Conservation (phyloP, 2,888 invertebrate species). For the Cataglyphis albicans region DNA sequence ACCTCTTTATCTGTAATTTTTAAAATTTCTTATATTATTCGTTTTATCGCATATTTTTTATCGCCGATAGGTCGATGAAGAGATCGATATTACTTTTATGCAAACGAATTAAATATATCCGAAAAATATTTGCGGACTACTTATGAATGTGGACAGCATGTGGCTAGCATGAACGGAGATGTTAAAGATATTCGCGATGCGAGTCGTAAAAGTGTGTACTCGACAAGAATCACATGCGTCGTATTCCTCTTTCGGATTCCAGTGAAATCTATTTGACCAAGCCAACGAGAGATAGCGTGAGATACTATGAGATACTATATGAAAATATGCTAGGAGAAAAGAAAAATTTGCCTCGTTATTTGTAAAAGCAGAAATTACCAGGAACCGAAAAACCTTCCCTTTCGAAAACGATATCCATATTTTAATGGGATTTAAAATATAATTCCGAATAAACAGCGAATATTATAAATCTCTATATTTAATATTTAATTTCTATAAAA, state of each 20-base stretch:
- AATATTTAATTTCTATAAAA: neutral
- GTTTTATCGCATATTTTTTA: too few species aligned
- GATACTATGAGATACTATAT: slow-evolving; percentile 13
- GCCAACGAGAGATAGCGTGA: slow-evolving; percentile 29
- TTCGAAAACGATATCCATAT: neutral
- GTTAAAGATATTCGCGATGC: slow-evolving; percentile 55
- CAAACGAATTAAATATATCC: slow-evolving; percentile 8
- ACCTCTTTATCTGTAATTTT: neutral
- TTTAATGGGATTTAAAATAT: neutral
- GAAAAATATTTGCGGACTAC: slow-evolving; percentile 26
- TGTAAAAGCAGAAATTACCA: neutral
- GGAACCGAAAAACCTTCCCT: neutral
- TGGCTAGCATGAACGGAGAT: slow-evolving; percentile 28
- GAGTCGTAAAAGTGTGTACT: slow-evolving; percentile 68
- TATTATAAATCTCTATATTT: neutral
- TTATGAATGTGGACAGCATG: too few species aligned
- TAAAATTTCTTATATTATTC: neutral
- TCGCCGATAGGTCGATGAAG: neutral
- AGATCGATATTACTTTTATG: slow-evolving; percentile 30
- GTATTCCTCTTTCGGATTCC: slow-evolving; percentile 47
- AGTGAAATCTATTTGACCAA: slow-evolving; percentile 60
- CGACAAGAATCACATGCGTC: slow-evolving; percentile 62
- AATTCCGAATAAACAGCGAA: neutral
- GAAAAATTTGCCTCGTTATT: slow-evolving; percentile 39
- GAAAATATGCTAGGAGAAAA: slow-evolving; percentile 19